These are phyloP conservation scores for Catocala nupta DNA, from an alignment of 2,888 invertebrate genomes.

Conservation along the genomic window DNA sequence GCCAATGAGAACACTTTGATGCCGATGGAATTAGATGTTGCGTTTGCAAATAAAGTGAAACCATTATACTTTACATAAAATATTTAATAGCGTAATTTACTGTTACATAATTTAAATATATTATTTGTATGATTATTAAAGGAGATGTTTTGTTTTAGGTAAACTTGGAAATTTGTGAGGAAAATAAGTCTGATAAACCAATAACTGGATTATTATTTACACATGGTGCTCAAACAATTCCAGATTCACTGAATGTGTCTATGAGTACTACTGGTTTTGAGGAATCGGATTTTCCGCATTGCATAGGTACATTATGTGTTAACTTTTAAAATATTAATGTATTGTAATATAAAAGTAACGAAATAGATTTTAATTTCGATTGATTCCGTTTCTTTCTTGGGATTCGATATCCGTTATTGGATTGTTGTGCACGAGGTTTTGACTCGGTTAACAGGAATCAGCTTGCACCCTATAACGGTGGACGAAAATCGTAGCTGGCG, in stretches of 20 bases:
- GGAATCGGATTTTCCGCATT: constrained; percentile 72
- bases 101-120: too few species aligned
- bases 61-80: not conserved
- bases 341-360: too few species aligned
- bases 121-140: too few species aligned
- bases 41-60: constrained; percentile 39
- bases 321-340: too few species aligned
- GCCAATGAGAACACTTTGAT: constrained; percentile 6
- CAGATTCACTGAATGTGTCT: constrained; percentile 73
- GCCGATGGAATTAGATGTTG: constrained; percentile 43
- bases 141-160: not conserved
- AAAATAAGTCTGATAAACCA: constrained; percentile 49
- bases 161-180: constrained; percentile 49
- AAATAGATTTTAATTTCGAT: too few species aligned
- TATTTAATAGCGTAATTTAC: not conserved
- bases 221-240: constrained; percentile 67
- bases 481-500: too few species aligned
- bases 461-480: too few species aligned
- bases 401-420: too few species aligned
- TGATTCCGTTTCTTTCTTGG: too few species aligned
- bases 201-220: constrained; percentile 68
- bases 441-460: too few species aligned
- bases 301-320: constrained; percentile 61
- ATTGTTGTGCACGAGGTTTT: too few species aligned
- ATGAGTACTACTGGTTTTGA: constrained; percentile 74